phyloP scores from a whole-genome alignment of 2,888 invertebrate species.

The Entomobrya proxima region DNA sequence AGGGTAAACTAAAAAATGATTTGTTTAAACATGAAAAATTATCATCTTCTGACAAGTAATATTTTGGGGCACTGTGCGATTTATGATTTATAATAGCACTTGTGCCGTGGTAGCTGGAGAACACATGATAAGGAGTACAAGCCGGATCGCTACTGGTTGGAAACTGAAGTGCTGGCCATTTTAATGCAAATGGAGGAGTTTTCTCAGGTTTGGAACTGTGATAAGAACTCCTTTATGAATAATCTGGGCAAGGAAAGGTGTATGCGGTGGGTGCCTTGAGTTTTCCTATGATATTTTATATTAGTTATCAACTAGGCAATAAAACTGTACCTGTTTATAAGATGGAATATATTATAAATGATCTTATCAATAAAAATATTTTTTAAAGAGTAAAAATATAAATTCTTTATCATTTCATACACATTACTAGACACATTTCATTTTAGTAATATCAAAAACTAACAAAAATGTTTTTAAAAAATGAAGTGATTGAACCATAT shows the following conservation, averaged over 20 bases:
- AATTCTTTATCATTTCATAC: too few relatives aligned
- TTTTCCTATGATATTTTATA: too few relatives aligned
- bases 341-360: too few relatives aligned
- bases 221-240: not conserved
- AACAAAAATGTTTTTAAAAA: too few relatives aligned
- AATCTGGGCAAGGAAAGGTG: not conserved
- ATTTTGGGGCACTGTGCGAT: too few relatives aligned
- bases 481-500: too few relatives aligned
- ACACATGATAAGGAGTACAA: not conserved
- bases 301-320: too few relatives aligned
- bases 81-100: not conserved
- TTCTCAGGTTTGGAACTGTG: not conserved
- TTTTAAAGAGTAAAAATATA: too few relatives aligned
- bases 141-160: not conserved
- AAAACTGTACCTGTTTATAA: too few relatives aligned
- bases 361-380: too few relatives aligned
- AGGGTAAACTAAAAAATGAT: conserved; percentile 11
- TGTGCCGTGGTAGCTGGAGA: conserved; percentile 22
- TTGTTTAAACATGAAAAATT: not conserved
- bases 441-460: too few relatives aligned
- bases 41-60: not conserved
- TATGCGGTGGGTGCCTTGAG: not conserved
- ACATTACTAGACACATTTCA: too few relatives aligned
- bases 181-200: conserved; percentile 33
- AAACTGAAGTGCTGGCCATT: not conserved